phyloP scores from a whole-genome alignment of 2,888 invertebrate genomes.

The Smittia aterrima region DNA sequence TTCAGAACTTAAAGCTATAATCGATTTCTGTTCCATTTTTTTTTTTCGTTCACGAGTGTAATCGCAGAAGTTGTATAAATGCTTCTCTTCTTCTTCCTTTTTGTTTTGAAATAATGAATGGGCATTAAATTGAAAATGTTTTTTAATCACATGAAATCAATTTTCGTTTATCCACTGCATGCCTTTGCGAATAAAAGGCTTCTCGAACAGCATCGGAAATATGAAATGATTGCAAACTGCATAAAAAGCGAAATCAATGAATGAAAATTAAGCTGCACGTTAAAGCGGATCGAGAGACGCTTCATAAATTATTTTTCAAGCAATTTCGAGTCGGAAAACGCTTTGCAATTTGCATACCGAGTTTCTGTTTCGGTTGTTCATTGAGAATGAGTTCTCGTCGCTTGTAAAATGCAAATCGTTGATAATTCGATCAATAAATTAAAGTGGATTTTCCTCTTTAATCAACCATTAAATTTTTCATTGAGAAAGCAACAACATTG shows the following conservation, averaged over 20 bases:
- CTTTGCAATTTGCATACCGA: neutral
- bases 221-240: neutral
- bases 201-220: neutral
- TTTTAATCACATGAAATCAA: slow-evolving; percentile 35
- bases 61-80: slow-evolving; percentile 5
- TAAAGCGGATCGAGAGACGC: neutral
- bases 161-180: slow-evolving; percentile 26
- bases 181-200: neutral
- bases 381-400: neutral
- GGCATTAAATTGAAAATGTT: slow-evolving; percentile 27
- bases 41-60: neutral
- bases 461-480: slow-evolving; percentile 24
- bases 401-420: slow-evolving; percentile 5
- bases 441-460: neutral
- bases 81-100: neutral
- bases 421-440: slow-evolving; percentile 20
- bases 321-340: neutral
- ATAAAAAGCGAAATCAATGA: neutral
- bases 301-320: neutral
- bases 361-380: neutral
- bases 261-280: slow-evolving; percentile 1
- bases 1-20: slow-evolving; percentile 2
- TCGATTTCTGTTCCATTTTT: slow-evolving; percentile 27
- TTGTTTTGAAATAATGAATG: slow-evolving; percentile 19
- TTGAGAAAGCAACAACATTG: neutral